Evolutionary conservation across 64 coral and sea anemone species (phyloP), one percentile per base, ranked within the genome.

Genomic region (Platygyra sinensis): DNA sequence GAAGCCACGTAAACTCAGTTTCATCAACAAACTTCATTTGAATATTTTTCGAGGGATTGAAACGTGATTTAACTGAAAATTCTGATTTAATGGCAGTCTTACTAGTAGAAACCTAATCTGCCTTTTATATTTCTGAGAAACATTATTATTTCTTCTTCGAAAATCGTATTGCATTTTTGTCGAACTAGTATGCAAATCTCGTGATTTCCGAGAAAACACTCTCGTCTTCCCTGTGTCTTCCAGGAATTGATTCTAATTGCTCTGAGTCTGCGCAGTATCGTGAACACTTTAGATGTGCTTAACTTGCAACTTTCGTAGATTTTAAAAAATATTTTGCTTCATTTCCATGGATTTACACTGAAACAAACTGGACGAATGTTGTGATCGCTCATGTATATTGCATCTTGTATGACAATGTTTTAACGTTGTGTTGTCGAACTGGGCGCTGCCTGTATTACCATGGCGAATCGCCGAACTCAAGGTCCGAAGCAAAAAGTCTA

Each of bases 401-500:
- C 42, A 46, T 5, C 42, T 15, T 57, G 54, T 69, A 10, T 69
- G 65, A 10, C 7, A 69, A 69, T 11, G 1, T 27, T 69, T 29
- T 69, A 25, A 5, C 54, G 2, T 46, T 54, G 8, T 55, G 2
- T n/a, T 14, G 52, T 61, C 55, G 10, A 62, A 17, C 78, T 71
- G 81, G 33, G 81, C 33, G 33, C 33, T 85, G 49, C 63, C 0
- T 85, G 81, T 52, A 39, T 85, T n/a, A 72, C 63, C 25, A 85
- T 85, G 81, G 81, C 81, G 22, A 67, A n/a, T 72, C 81, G 81
- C 15, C 81, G 81, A 50, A 64, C 50, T 24, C 62, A 85, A 50
- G 36, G 17, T 8, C 1, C 62, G 62, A 85, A 67, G 18, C 24
- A 50, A 19, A 62, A 29, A 60, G 12, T 20, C 78, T 22, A 85